Conservation (phyloP, 2,797 vertebrate genomes). For the Micromesistius poutassou region DNA sequence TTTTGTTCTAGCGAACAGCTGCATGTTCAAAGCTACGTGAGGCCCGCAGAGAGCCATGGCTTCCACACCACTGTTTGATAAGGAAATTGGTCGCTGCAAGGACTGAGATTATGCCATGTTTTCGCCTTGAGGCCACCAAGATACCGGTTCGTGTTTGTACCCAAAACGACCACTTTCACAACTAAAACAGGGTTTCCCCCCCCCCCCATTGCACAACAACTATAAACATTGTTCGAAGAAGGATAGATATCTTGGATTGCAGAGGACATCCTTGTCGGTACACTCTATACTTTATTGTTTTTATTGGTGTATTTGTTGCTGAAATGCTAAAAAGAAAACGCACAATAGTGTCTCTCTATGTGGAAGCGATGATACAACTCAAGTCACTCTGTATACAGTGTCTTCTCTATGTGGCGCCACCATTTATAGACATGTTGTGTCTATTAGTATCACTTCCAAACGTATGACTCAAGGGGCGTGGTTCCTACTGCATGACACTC, state of each 20-base stretch:
- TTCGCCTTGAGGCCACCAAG: not conserved
- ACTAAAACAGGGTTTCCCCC: slow-evolving; percentile 1
- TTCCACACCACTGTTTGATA: not conserved
- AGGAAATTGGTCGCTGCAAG: not conserved
- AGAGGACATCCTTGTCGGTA: not conserved
- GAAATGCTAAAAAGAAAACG: not conserved
- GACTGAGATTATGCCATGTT: slow-evolving; percentile 20
- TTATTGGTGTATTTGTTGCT: not conserved
- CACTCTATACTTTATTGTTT: not conserved
- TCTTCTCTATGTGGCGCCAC: not conserved
- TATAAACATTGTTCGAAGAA: slow-evolving; percentile 8
- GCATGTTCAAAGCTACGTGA: not conserved
- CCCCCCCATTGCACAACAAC: not conserved
- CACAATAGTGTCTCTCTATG: not conserved
- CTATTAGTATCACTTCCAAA: not conserved
- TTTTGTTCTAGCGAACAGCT: not conserved
- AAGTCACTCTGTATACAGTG: not conserved
- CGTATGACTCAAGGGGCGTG: not conserved
- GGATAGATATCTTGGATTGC: not conserved
- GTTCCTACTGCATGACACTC: not conserved
- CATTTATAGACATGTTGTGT: not conserved
- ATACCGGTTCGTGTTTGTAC: slow-evolving; percentile 23
- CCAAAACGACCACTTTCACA: slow-evolving; percentile 26
- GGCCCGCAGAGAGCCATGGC: slow-evolving; percentile 34
- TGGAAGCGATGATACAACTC: not conserved